Percentiles rank a stretch among this genome's conserved stretches.
Conservation (phyloP, 2,797 vertebrate species). For the Malurus leucopterus region DNA sequence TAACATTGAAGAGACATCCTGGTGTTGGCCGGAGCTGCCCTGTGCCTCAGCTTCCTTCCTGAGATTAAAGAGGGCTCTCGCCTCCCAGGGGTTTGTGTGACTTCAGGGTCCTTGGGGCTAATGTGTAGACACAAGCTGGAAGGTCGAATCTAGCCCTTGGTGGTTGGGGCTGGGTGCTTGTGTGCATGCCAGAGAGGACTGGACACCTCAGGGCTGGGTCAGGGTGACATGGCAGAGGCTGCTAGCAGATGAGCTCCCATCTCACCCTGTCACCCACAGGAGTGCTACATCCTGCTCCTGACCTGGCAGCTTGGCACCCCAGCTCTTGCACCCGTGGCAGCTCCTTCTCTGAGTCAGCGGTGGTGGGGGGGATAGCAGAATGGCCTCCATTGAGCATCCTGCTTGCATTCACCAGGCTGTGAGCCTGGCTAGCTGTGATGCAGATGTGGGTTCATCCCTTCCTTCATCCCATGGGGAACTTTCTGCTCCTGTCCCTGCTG, state of each 20-base stretch:
- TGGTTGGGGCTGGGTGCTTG: background rate
- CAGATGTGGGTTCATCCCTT: background rate
- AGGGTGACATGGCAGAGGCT: background rate
- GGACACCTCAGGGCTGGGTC: background rate
- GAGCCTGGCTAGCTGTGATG: background rate
- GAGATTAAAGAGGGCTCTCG: background rate
- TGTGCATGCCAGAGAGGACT: background rate
- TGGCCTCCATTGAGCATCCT: slow-evolving; percentile 53
- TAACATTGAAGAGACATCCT: fast-evolving
- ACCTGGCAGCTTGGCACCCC: background rate
- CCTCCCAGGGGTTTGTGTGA: fast-evolving
- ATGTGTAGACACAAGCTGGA: background rate
- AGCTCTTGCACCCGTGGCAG: background rate
- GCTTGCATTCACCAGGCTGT: background rate
- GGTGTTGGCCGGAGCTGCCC: background rate
- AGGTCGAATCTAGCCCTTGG: background rate
- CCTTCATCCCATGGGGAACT: background rate
- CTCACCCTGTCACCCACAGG: background rate
- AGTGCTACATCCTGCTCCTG: background rate
- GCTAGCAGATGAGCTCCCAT: background rate
- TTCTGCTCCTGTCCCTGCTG: fast-evolving
- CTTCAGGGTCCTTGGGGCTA: background rate
- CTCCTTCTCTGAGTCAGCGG: background rate
- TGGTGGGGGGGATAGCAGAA: slow-evolving; percentile 20
- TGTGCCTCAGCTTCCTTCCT: background rate